These are phyloP conservation scores for Standfussiana lucernea DNA, from an alignment of 2,888 invertebrate genomes.

Conservation along the genomic window DNA sequence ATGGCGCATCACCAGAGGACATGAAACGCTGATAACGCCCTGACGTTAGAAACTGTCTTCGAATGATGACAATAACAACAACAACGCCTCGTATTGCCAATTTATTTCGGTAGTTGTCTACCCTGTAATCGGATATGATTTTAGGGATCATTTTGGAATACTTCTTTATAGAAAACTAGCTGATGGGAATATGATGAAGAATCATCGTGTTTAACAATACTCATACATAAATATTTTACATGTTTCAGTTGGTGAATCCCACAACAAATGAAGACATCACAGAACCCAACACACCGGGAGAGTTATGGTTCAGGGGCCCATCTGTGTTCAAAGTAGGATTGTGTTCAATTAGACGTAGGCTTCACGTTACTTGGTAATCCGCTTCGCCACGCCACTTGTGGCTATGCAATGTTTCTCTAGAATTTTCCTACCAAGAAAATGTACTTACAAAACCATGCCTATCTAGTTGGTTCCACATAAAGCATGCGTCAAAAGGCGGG, in stretches of 20 bases:
- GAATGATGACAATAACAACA: not conserved
- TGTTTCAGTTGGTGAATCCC: slow-evolving; percentile 81
- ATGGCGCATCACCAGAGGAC: not conserved
- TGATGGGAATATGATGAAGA: not conserved
- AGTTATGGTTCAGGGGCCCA: slow-evolving; percentile 83
- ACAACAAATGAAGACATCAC: slow-evolving; percentile 77
- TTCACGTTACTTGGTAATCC: not conserved
- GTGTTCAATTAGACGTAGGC: not conserved
- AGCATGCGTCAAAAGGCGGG: not conserved
- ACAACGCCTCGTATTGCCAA: not conserved
- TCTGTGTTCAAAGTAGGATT: slow-evolving; percentile 74
- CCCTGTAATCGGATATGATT: not conserved
- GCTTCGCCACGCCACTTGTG: not conserved
- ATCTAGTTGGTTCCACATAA: not conserved
- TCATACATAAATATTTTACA: not conserved
- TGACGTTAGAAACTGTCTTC: not conserved
- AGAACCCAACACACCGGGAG: slow-evolving; percentile 82
- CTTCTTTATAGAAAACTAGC: not conserved
- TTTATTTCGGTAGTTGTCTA: not conserved
- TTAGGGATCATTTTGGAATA: not conserved
- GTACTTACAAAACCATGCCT: too few species aligned
- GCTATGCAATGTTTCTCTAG: not conserved
- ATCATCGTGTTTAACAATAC: not conserved
- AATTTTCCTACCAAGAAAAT: not conserved
- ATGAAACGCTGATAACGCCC: too few species aligned